A percentile compares a stretch with the other conserved stretches of the same genome.
Evolutionary conservation across 1,140 invertebrate genomes (phyloP).

Genomic region (Uloborus diversus): DNA sequence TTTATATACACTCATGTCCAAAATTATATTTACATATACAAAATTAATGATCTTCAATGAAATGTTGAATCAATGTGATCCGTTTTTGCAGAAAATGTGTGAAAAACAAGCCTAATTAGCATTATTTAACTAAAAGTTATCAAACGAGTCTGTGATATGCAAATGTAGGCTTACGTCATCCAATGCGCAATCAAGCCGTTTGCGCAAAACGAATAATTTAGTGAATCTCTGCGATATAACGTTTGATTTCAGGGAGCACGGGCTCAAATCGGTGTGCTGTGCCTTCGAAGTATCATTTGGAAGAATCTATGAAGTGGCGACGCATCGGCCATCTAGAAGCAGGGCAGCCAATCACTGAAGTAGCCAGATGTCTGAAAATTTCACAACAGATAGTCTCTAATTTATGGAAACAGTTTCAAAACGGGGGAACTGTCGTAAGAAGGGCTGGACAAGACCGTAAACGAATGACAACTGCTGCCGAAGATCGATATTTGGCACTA

Average conservation of each 20-base stretch:
- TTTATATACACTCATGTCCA: conserved; percentile 3
- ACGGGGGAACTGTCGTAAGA: background rate
- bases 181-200: background rate
- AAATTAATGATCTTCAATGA: background rate
- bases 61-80: background rate
- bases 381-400: background rate
- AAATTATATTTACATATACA: background rate
- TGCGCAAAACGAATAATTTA: background rate
- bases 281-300: background rate
- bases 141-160: background rate
- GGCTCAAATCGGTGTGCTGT: background rate
- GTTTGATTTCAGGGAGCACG: background rate
- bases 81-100: background rate
- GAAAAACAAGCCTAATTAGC: conserved; percentile 1
- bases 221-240: background rate
- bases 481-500: background rate
- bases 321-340: background rate
- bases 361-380: background rate
- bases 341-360: background rate
- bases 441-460: background rate
- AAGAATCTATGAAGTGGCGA: background rate
- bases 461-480: background rate
- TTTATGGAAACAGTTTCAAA: background rate
- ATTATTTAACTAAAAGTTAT: background rate
- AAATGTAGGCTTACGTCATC: background rate